phyloP scores from a whole-genome alignment of 2,797 vertebrate genomes.

The Gymnothorax reevesii region DNA sequence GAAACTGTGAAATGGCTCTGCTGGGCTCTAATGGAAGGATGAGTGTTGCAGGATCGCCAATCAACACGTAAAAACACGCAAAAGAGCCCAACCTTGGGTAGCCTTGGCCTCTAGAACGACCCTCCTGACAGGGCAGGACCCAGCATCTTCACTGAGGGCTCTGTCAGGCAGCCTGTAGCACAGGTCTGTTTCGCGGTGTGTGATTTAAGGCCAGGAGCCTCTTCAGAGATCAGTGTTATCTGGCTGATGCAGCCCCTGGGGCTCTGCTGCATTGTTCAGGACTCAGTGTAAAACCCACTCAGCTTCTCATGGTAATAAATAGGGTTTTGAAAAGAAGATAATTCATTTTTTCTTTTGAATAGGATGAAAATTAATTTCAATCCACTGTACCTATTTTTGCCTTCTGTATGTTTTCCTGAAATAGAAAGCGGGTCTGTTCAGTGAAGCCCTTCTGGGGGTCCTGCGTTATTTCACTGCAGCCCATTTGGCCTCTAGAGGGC shows the following conservation, averaged over 20 bases:
- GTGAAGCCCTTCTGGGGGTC: background rate
- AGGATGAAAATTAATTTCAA: background rate
- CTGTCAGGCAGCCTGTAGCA: background rate
- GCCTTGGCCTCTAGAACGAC: constrained; percentile 53
- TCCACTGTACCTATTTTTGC: background rate
- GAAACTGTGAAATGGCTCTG: background rate
- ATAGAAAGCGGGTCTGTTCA: too few relatives aligned
- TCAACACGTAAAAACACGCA: constrained; percentile 42
- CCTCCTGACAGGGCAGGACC: constrained; percentile 38
- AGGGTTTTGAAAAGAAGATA: constrained; percentile 59
- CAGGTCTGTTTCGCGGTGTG: constrained; percentile 44
- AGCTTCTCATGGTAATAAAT: constrained; percentile 62
- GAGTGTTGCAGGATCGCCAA: constrained; percentile 59
- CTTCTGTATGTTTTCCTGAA: background rate
- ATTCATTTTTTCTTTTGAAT: background rate
- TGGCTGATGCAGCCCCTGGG: constrained; percentile 63
- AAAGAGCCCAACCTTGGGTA: constrained; percentile 54
- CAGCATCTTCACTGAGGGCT: constrained; percentile 39
- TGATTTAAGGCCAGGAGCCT: constrained; percentile 57
- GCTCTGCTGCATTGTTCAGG: constrained; percentile 68
- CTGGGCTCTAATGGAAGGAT: constrained; percentile 47
- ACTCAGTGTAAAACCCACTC: constrained; percentile 52
- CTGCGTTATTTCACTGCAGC: background rate
- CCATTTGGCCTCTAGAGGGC: background rate
- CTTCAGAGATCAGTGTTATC: constrained; percentile 74